Percentiles rank a stretch among this genome's conserved stretches.
Evolutionary conservation across 1,140 invertebrate genomes (phyloP).

Genomic region (Diprion similis): DNA sequence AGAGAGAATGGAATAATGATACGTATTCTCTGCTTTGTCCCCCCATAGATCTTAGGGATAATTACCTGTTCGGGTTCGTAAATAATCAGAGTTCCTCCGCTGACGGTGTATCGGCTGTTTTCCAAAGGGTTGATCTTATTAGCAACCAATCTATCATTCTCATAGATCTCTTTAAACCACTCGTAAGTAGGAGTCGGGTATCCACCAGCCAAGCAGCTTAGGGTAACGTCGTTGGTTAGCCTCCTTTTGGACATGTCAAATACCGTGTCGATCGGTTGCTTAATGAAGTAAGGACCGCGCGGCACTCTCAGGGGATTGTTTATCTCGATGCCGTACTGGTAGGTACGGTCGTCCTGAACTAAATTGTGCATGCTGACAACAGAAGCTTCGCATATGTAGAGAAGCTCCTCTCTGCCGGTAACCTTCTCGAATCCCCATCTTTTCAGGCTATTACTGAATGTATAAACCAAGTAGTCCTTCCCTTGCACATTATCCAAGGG

Average conservation of each 20-base stretch:
- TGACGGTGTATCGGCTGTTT: conserved; percentile 82
- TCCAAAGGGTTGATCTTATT: conserved; percentile 78
- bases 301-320: conserved; percentile 82
- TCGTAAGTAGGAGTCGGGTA: conserved; percentile 90
- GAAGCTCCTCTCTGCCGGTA: conserved; percentile 74
- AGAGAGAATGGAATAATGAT: conserved; percentile 28
- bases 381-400: conserved; percentile 90
- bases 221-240: conserved; percentile 74
- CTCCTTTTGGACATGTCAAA: conserved; percentile 81
- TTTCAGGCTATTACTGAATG: conserved; percentile 73
- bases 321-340: conserved; percentile 81
- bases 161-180: conserved; percentile 91
- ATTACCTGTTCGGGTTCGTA: conserved; percentile 78
- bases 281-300: conserved; percentile 86
- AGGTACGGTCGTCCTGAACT: conserved; percentile 77
- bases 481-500: conserved; percentile 54
- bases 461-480: conserved; percentile 71
- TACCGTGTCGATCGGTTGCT: conserved; percentile 81
- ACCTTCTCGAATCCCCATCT: conserved; percentile 87
- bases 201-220: conserved; percentile 86
- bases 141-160: conserved; percentile 75
- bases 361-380: conserved; percentile 71
- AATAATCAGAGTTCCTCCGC: conserved; percentile 91
- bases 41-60: conserved; percentile 14
- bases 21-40: neutral